Percentiles rank a stretch among this genome's conserved stretches.
Conservation (phyloP, 2,797 vertebrate species). For the Schizopygopsis pylzovi region DNA sequence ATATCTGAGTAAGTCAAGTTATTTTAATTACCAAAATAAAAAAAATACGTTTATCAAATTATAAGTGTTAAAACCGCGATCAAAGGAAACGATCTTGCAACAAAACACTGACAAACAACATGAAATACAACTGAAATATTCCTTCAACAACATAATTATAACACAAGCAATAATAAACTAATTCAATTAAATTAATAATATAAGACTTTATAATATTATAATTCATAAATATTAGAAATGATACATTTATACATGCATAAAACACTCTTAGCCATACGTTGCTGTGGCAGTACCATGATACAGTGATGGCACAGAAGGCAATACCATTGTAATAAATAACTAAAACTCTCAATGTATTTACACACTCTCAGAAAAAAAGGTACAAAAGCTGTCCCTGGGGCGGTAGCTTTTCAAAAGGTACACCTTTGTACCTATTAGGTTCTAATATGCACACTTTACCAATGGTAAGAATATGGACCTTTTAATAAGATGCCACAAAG, state of each 20-base stretch:
- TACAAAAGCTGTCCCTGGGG: too few relatives aligned
- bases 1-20: neutral
- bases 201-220: neutral
- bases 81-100: neutral
- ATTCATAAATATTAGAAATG: neutral
- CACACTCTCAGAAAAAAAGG: neutral
- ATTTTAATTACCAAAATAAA: neutral
- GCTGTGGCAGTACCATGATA: neutral
- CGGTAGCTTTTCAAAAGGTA: neutral
- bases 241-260: neutral
- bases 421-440: neutral
- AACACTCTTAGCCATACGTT: neutral
- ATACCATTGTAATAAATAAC: too few relatives aligned
- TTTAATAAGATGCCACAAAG: neutral
- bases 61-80: conserved; percentile 1
- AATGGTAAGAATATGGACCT: neutral
- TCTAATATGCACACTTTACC: neutral
- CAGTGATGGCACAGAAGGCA: neutral
- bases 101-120: neutral
- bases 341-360: neutral
- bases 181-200: too few relatives aligned
- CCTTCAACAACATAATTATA: neutral
- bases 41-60: neutral
- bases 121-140: neutral
- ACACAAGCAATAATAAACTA: neutral